These are phyloP conservation scores for Erpobdella octoculata DNA, from an alignment of 2,888 invertebrate genomes.

Conservation along the genomic window DNA sequence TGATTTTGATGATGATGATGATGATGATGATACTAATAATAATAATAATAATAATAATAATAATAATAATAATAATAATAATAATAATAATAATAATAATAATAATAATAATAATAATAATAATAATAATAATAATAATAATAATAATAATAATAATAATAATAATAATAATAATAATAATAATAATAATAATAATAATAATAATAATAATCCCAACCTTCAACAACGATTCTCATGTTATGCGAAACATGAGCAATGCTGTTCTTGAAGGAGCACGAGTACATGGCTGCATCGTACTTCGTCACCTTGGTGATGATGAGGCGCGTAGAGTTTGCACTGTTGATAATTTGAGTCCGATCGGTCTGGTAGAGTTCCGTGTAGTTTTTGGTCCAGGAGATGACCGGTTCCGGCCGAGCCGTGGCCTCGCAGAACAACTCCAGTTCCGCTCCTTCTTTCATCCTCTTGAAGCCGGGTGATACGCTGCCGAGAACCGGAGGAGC, in stretches of 20 bases:
- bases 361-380: constrained; percentile 33
- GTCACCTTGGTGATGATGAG: constrained; percentile 72
- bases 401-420: constrained; percentile 84
- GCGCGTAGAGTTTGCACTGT: constrained; percentile 23
- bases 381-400: constrained; percentile 87
- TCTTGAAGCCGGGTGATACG: constrained; percentile 38
- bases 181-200: neutral
- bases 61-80: neutral
- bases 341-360: constrained; percentile 55
- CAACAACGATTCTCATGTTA: constrained; percentile 88
- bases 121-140: neutral
- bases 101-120: neutral
- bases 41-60: neutral
- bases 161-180: neutral
- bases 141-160: neutral
- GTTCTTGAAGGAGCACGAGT: constrained; percentile 89
- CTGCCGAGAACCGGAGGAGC: constrained; percentile 37
- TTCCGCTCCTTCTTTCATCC: constrained; percentile 65
- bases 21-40: neutral
- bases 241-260: constrained; percentile 92
- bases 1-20: constrained; percentile 7
- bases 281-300: constrained; percentile 89
- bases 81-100: constrained; percentile 13
- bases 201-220: constrained; percentile 56
- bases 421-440: constrained; percentile 93